Conservation (phyloP, 2,113 vertebrate genomes). For the Petrocephalus microphthalmus region DNA sequence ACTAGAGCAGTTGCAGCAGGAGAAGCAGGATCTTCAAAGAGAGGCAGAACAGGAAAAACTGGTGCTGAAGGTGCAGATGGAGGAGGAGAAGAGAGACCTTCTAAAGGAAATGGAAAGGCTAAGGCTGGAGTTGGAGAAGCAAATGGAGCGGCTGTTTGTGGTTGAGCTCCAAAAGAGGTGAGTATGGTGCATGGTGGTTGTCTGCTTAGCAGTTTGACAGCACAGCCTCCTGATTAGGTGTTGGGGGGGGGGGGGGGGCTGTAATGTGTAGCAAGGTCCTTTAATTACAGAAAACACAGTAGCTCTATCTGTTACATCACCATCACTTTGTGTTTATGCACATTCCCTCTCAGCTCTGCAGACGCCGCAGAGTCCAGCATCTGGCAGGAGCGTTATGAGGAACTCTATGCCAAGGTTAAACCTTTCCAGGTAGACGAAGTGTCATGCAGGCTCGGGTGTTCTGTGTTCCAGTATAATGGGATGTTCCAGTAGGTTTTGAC, state of each 20-base stretch:
- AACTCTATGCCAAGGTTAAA: conserved; percentile 76
- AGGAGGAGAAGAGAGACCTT: conserved; percentile 57
- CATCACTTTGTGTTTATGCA: not conserved
- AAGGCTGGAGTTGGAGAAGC: not conserved
- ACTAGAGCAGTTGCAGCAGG: conserved; percentile 36
- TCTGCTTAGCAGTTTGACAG: not conserved
- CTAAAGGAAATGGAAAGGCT: conserved; percentile 43
- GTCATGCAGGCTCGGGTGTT: not conserved
- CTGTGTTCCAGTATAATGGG: not conserved
- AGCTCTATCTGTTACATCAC: not conserved
- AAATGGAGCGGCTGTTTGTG: conserved; percentile 34
- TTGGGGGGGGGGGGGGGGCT: not conserved
- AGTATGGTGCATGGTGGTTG: conserved; percentile 4
- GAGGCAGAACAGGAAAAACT: conserved; percentile 43
- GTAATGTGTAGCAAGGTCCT: not conserved
- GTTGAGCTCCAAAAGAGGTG: conserved; percentile 63
- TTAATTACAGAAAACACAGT: not conserved
- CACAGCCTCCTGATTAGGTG: not conserved
- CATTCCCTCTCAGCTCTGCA: conserved; percentile 38
- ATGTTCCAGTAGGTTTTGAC: not conserved
- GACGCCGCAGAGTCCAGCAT: conserved; percentile 45
- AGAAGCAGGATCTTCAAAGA: conserved; percentile 30
- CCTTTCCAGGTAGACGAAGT: conserved; percentile 80
- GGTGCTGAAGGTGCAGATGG: conserved; percentile 50
- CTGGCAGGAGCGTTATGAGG: conserved; percentile 79